phyloP scores from a whole-genome alignment of 2,113 vertebrate genomes.

The Thinocorus orbignyianus region DNA sequence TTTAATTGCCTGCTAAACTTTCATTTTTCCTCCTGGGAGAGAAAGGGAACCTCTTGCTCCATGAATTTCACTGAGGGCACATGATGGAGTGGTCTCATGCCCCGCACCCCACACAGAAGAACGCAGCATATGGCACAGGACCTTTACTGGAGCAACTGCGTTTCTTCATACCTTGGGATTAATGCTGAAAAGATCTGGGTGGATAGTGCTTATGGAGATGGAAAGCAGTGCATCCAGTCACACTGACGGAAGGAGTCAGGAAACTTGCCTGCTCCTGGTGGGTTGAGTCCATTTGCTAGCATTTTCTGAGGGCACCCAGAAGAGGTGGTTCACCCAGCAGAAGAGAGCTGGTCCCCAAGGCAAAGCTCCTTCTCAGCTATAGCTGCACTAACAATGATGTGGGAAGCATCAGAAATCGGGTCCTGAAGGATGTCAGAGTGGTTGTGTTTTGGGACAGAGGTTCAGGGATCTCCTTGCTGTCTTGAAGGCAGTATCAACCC shows the following conservation, averaged over 20 bases:
- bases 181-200: not conserved
- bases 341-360: not conserved
- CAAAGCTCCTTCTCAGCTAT: not conserved
- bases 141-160: not conserved
- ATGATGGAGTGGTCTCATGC: not conserved
- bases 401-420: not conserved
- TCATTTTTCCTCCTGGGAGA: not conserved
- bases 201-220: not conserved
- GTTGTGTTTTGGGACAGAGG: accelerated
- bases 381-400: not conserved
- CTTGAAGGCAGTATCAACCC: not conserved
- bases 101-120: not conserved
- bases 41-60: not conserved
- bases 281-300: not conserved
- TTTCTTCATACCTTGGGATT: not conserved
- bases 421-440: not conserved
- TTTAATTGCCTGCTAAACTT: constrained; percentile 10
- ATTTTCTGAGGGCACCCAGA: not conserved
- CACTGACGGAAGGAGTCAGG: not conserved
- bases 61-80: not conserved
- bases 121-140: not conserved
- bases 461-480: not conserved
- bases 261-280: accelerated
- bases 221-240: not conserved
- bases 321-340: not conserved